Conservation (phyloP, 2,797 vertebrate genomes). For the Diceros bicornis region DNA sequence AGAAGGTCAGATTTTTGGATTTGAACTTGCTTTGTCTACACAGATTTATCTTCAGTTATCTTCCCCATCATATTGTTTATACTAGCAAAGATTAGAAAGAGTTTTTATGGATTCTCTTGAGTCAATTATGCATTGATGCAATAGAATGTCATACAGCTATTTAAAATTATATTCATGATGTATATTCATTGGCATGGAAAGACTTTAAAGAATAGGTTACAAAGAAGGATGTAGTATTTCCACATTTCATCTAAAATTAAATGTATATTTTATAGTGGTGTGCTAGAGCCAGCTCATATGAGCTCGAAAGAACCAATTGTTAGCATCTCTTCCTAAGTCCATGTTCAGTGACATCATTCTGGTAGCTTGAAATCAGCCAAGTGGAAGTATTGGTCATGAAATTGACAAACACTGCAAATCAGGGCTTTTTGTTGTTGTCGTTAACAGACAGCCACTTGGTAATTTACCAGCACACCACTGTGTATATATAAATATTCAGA, state of each 20-base stretch:
- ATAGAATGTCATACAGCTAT: background rate
- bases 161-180: constrained; percentile 40
- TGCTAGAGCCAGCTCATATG: background rate
- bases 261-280: background rate
- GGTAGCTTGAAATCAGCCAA: constrained; percentile 51
- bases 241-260: constrained; percentile 54
- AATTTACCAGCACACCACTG: background rate
- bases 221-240: constrained; percentile 47
- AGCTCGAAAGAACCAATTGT: constrained; percentile 17
- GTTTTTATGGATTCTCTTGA: background rate
- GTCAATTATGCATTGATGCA: background rate
- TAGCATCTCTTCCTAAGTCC: constrained; percentile 61
- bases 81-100: background rate
- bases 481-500: background rate
- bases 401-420: constrained; percentile 56
- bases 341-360: background rate
- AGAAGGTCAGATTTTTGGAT: background rate
- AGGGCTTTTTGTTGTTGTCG: background rate
- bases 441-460: constrained; percentile 14
- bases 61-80: background rate
- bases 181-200: constrained; percentile 36
- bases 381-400: constrained; percentile 60
- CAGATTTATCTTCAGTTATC: background rate
- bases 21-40: background rate
- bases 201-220: constrained; percentile 29